Evolutionary conservation across 1,140 invertebrate species (phyloP).

Genomic region (Drosophila ercepeae): DNA sequence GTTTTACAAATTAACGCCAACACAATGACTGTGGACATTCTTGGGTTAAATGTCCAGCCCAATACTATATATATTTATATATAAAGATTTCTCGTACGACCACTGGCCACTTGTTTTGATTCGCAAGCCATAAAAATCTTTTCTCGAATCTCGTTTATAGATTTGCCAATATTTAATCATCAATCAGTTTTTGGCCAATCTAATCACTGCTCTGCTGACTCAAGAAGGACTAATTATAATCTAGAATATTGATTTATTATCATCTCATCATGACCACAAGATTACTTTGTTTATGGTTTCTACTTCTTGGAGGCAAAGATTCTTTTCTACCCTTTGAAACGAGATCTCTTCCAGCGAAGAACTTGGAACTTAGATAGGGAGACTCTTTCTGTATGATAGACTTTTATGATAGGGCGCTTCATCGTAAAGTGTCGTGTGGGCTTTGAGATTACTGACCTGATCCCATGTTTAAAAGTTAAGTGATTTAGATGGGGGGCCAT

Average conservation of each 20-base stretch:
- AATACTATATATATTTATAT: background rate
- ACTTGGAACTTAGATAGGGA: slow-evolving; percentile 7
- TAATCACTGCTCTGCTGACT: slow-evolving; percentile 15
- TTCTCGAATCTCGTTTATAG: slow-evolving; percentile 11
- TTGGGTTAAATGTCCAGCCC: slow-evolving; percentile 29
- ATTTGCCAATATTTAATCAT: slow-evolving; percentile 1
- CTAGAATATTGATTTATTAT: slow-evolving; percentile 29
- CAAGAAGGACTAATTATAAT: slow-evolving; percentile 22
- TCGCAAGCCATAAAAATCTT: slow-evolving; percentile 14
- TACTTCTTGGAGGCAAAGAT: background rate
- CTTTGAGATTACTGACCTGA: slow-evolving; percentile 3
- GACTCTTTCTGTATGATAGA: background rate
- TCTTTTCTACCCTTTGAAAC: background rate
- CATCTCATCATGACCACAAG: background rate
- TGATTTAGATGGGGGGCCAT: background rate
- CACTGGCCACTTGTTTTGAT: slow-evolving; percentile 15
- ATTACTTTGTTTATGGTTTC: slow-evolving; percentile 1
- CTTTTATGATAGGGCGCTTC: slow-evolving; percentile 13
- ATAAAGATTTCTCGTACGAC: no score
- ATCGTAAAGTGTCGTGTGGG: slow-evolving; percentile 11
- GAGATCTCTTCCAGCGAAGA: background rate
- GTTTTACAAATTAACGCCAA: slow-evolving; percentile 64
- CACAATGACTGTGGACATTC: slow-evolving; percentile 34
- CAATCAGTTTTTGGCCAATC: slow-evolving; percentile 28
- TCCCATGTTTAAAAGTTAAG: background rate